Evolutionary conservation across 2,797 vertebrate genomes (phyloP), one percentile per base, ranked within the genome.

Genomic region (Microchirus variegatus): DNA sequence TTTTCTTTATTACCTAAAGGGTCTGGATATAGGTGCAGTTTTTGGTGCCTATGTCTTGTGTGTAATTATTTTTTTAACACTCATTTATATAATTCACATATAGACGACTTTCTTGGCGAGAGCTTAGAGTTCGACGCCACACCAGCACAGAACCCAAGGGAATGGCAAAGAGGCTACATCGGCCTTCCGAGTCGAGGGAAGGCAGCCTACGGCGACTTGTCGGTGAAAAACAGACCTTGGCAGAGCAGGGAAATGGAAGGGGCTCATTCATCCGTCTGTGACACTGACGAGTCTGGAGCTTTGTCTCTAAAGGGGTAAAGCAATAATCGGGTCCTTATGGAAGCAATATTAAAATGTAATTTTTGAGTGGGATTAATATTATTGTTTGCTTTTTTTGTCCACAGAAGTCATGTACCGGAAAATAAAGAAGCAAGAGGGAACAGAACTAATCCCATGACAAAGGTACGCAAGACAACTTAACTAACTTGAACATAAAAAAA

Each of bases 361-460:
- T 53, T 22, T 17, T 0, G 46, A 11, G 1, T 5, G 43, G 3
- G 1, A 9, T 31, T 51, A 11, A 42, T 46, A 18, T 51, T 72
- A 1, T 56, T 15, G 38, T 57, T 59, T 63, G 0, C 17, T 38
- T 48, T 38, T 48, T 36, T 75, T 11, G 58, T 22, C 65, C 53
- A n/a, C 59, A 90, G 90, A 83, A 59, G 63, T 47, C 60, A 78
- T 55, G 54, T 49, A 49, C 83, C 82, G 83, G 93, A 90, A 68
- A 86, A 84, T 59, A 76, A 72, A 66, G 92, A 92, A 44, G 88
- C 67, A 22, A 77, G 63, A 48, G 89, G 68, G 16, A 89, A 65
- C 80, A 81, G 81, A 77, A 89, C 85, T 66, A 93, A 83, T 63
- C 74, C 77, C 10, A 54, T 70, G 4, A 66, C 90, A 72, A 93